Conservation (phyloP, 2,888 invertebrate species). For the Dione juno region DNA sequence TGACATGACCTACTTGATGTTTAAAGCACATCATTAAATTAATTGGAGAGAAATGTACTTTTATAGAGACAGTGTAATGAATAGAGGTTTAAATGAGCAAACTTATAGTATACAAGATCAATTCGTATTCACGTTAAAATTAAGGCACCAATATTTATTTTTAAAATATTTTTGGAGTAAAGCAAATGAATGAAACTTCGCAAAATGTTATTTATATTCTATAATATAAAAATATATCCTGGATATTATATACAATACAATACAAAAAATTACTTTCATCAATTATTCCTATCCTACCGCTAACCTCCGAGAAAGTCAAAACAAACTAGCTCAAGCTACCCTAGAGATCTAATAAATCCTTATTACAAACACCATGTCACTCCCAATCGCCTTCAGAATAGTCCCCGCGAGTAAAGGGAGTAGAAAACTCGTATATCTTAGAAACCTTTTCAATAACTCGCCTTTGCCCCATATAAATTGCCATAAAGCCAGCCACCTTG, state of each 20-base stretch:
- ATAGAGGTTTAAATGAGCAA: not conserved
- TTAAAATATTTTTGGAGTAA: too few relatives aligned
- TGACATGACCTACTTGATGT: constrained; percentile 32
- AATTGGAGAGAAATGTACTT: not conserved
- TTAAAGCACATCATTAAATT: constrained; percentile 11
- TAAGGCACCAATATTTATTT: too few relatives aligned
- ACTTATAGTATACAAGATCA: not conserved
- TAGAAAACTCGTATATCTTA: constrained; percentile 55
- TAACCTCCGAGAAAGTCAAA: too few relatives aligned
- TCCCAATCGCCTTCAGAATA: constrained; percentile 53
- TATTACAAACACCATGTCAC: constrained; percentile 48
- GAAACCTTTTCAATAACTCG: constrained; percentile 58
- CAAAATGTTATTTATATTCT: too few relatives aligned
- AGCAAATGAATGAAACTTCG: too few relatives aligned
- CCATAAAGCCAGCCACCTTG: constrained; percentile 49
- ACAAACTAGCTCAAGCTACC: not conserved
- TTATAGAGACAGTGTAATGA: not conserved
- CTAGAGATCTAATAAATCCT: constrained; percentile 31
- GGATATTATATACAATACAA: not conserved
- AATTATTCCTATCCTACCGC: not conserved
- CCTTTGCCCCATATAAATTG: constrained; percentile 59
- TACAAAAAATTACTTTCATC: not conserved
- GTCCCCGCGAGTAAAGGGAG: constrained; percentile 57
- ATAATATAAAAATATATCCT: too few relatives aligned
- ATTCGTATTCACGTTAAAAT: too few relatives aligned